Conservation (phyloP, 2,888 invertebrate species). For the Tetragnatha montana region DNA sequence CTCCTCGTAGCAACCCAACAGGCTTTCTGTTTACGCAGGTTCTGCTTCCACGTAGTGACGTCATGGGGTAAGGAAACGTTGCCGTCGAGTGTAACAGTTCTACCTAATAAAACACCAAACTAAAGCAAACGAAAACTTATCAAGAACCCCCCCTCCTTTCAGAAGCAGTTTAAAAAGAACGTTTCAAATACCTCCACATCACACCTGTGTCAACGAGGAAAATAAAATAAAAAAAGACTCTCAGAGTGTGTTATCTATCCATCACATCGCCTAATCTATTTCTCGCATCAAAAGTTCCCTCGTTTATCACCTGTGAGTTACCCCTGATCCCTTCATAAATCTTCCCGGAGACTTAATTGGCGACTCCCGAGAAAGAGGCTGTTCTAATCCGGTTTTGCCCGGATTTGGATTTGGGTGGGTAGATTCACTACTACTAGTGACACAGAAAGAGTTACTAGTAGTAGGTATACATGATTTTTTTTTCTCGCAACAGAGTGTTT, state of each 20-base stretch:
- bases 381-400: background rate
- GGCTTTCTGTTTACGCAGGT: too few species aligned
- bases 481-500: too few species aligned
- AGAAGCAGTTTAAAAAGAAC: background rate
- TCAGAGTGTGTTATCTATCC: background rate
- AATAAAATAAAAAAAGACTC: background rate
- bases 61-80: too few species aligned
- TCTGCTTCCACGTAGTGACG: too few species aligned
- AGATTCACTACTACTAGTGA: too few species aligned
- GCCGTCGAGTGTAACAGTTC: too few species aligned
- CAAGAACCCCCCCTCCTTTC: background rate
- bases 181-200: background rate
- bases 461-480: too few species aligned
- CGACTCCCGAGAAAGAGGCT: background rate
- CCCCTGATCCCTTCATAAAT: background rate
- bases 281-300: slow-evolving; percentile 4
- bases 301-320: background rate
- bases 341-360: background rate
- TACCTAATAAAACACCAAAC: too few species aligned
- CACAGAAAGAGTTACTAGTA: too few species aligned
- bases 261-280: background rate
- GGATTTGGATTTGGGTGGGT: background rate
- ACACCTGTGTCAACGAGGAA: background rate
- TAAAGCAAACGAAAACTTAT: background rate
- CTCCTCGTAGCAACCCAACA: too few species aligned